Conservation (phyloP, 2,888 invertebrate genomes). For the Noctua pronuba region DNA sequence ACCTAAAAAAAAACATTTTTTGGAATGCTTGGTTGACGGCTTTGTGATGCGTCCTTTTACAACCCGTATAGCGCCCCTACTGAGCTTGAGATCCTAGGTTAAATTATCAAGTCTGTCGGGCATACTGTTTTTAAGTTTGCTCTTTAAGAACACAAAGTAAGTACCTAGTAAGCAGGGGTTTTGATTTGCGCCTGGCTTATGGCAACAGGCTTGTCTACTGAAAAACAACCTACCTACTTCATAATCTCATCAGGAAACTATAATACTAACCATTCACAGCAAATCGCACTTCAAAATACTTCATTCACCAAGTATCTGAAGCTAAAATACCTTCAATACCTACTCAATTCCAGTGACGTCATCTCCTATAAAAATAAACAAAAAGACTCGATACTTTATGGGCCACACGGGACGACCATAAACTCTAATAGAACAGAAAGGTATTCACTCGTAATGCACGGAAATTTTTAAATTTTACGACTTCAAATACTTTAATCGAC, state of each 20-base stretch:
- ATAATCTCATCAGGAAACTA: not conserved
- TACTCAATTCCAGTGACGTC: constrained; percentile 61
- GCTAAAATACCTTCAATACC: constrained; percentile 22
- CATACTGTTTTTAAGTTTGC: not conserved
- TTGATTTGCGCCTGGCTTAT: not conserved
- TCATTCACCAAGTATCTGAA: not conserved
- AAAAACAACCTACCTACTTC: not conserved
- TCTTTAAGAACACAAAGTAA: not conserved
- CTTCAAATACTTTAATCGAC: constrained; percentile 78
- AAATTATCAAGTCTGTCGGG: not conserved
- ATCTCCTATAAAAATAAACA: constrained; percentile 71
- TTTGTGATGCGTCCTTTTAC: not conserved
- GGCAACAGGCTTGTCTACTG: not conserved
- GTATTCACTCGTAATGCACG: constrained; percentile 67
- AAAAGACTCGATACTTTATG: constrained; percentile 72
- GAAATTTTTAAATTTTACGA: constrained; percentile 81
- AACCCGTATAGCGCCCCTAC: not conserved
- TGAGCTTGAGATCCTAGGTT: not conserved
- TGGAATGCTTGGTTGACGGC: no score
- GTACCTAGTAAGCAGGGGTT: not conserved
- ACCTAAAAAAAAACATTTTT: no score
- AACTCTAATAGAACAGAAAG: constrained; percentile 77
- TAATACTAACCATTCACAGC: not conserved
- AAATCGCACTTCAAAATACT: not conserved
- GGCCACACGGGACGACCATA: constrained; percentile 73